Conservation (phyloP, 2,888 invertebrate species). For the Phortica okadai region DNA sequence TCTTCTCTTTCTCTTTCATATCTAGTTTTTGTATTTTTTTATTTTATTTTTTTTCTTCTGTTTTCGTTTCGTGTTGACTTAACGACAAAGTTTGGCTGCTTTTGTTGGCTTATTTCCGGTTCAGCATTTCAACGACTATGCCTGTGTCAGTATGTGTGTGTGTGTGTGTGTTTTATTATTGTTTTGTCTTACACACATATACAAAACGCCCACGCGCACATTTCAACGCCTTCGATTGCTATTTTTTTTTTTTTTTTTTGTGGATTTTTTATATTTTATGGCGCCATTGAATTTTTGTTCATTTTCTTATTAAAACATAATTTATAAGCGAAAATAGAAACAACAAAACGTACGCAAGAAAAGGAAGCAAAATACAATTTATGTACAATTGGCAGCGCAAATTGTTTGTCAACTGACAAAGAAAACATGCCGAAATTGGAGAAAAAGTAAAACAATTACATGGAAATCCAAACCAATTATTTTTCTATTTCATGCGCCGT, state of each 20-base stretch:
- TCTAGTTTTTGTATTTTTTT: background rate
- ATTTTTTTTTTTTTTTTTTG: slow-evolving; percentile 58
- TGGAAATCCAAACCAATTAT: slow-evolving; percentile 25
- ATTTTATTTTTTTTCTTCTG: background rate
- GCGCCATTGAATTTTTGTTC: slow-evolving; percentile 69
- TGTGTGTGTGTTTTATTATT: slow-evolving; percentile 59
- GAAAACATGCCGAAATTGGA: background rate
- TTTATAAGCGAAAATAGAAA: slow-evolving; percentile 52
- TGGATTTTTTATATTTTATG: slow-evolving; percentile 62
- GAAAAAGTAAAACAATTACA: slow-evolving; percentile 18
- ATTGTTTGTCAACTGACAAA: background rate
- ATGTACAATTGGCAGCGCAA: slow-evolving; percentile 18
- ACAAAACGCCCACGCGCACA: slow-evolving; percentile 39
- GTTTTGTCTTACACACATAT: slow-evolving; percentile 47
- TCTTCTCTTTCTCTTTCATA: background rate
- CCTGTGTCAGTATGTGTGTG: slow-evolving; percentile 62
- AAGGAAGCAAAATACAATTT: slow-evolving; percentile 12
- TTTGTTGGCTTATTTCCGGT: slow-evolving; percentile 50
- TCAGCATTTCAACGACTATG: slow-evolving; percentile 43
- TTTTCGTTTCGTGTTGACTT: background rate
- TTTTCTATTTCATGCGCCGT: background rate
- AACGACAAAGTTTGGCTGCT: slow-evolving; percentile 11
- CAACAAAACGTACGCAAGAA: background rate
- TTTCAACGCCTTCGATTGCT: slow-evolving; percentile 37
- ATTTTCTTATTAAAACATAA: slow-evolving; percentile 71